Conservation (phyloP, 92 coral and sea anemone genomes). For the Hydrozoanthus gracilis region DNA sequence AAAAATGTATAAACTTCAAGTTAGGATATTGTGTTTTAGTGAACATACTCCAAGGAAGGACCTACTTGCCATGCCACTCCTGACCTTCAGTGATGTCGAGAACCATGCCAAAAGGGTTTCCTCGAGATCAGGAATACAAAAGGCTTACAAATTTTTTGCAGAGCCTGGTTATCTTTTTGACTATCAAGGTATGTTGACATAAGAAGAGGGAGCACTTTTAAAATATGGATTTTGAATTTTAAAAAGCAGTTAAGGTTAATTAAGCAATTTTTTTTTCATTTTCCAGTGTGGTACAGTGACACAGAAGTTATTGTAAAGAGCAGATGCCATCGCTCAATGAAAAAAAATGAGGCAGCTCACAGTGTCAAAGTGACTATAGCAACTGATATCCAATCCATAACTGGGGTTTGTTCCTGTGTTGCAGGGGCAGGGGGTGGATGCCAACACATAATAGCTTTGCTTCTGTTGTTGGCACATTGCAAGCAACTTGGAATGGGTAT, state of each 20-base stretch:
- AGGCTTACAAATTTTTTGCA: slow-evolving; percentile 47
- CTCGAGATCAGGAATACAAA: slow-evolving; percentile 34
- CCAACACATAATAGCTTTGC: slow-evolving; percentile 38
- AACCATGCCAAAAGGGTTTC: slow-evolving; percentile 2
- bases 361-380: not conserved
- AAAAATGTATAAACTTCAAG: not conserved
- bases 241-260: not conserved
- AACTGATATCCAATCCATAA: not conserved
- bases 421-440: slow-evolving; percentile 52
- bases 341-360: slow-evolving; percentile 41
- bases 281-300: slow-evolving; percentile 39
- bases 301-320: slow-evolving; percentile 7
- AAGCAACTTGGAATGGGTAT: slow-evolving; percentile 28
- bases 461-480: slow-evolving; percentile 40
- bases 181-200: slow-evolving; percentile 19
- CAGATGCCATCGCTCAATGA: slow-evolving; percentile 35
- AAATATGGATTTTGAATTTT: not conserved
- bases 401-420: slow-evolving; percentile 48
- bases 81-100: slow-evolving; percentile 39
- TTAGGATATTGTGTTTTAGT: slow-evolving; percentile 26
- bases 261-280: not conserved
- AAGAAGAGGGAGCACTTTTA: not conserved
- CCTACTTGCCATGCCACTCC: slow-evolving; percentile 2
- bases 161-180: slow-evolving; percentile 40
- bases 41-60: slow-evolving; percentile 18